phyloP scores from a whole-genome alignment of 2,888 invertebrate species.

The Galerucella pusilla region DNA sequence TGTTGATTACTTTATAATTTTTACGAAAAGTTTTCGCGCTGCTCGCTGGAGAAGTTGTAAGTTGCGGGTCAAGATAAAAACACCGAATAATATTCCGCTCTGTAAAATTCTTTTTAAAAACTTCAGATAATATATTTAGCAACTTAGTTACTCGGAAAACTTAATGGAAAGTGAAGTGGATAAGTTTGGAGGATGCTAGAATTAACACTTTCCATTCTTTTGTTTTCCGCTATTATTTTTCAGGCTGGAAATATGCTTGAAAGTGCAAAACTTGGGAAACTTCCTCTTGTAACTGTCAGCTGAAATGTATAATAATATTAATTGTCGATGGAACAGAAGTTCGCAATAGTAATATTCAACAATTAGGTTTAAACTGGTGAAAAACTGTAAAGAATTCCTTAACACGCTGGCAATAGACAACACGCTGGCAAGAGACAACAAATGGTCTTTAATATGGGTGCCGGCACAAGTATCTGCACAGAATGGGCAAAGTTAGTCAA shows the following conservation, averaged over 20 bases:
- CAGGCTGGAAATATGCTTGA: not conserved
- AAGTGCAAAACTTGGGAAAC: not conserved
- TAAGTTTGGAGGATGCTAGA: conserved; percentile 29
- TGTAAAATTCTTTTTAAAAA: conserved; percentile 31
- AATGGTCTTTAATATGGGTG: no score
- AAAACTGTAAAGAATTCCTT: no score
- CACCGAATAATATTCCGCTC: conserved; percentile 33
- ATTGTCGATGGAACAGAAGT: not conserved
- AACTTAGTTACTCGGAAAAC: conserved; percentile 30
- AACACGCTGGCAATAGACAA: no score
- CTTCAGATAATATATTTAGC: conserved; percentile 36
- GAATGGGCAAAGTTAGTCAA: no score
- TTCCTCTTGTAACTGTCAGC: not conserved
- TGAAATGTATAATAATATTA: not conserved
- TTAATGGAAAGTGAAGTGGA: conserved; percentile 36
- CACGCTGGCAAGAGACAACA: no score
- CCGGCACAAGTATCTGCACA: no score
- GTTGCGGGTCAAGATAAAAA: conserved; percentile 36
- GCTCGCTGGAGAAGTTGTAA: conserved; percentile 27
- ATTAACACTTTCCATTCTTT: conserved; percentile 31
- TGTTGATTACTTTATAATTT: conserved; percentile 35
- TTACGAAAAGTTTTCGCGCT: conserved; percentile 27
- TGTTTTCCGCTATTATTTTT: conserved; percentile 13
- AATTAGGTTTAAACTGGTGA: no score
- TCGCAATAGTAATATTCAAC: not conserved